Conservation (phyloP, 2,113 vertebrate genomes). For the rabbit (Oryctolagus cuniculus) region mOryCun1.1 NC_091434.1:103798501-103799000, state of each 20-base stretch:
- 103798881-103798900: not conserved
- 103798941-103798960: not conserved
- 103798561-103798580: not conserved
- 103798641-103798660: not conserved
- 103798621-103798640: not conserved
- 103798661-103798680: not conserved
- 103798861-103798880: not conserved
- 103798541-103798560: not conserved
- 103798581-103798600: not conserved
- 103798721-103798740: not conserved
- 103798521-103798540: not conserved
- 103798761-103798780: not conserved
- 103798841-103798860: not conserved
- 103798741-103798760: not conserved
- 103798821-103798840: not conserved
- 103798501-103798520: not conserved
- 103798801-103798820: not conserved
- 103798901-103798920: not conserved
- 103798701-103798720: not conserved
- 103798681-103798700: not conserved
- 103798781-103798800: not conserved
- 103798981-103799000: not conserved
- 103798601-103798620: not conserved
- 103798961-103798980: not conserved
- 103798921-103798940: not conserved